Percentiles rank a stretch among this genome's conserved stretches.
Conservation (phyloP, 1,140 invertebrate genomes). For the Ceratoteleas bidentatus region DNA sequence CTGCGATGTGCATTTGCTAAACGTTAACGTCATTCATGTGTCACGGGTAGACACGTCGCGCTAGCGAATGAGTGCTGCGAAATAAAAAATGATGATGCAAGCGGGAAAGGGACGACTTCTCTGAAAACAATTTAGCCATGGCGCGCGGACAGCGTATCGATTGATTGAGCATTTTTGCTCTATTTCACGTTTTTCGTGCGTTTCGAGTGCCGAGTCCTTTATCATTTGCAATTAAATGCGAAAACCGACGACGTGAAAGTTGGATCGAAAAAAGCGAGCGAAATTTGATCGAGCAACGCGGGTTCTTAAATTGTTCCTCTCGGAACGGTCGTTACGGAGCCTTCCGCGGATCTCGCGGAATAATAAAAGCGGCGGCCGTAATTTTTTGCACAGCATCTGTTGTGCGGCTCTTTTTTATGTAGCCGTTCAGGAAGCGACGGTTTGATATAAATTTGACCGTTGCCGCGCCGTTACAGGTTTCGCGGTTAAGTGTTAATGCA, state of each 20-base stretch:
- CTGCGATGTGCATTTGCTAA: slow-evolving; percentile 54
- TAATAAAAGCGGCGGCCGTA: slow-evolving; percentile 48
- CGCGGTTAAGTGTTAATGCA: slow-evolving; percentile 52
- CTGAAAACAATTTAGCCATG: slow-evolving; percentile 11
- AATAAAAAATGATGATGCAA: slow-evolving; percentile 25
- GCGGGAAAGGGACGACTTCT: slow-evolving; percentile 4
- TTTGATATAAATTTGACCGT: slow-evolving; percentile 53
- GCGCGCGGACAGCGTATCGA: slow-evolving; percentile 6
- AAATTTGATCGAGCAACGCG: no score
- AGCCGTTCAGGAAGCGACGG: slow-evolving; percentile 29
- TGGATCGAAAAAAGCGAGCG: no score
- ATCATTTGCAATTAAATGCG: no score
- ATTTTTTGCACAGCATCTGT: slow-evolving; percentile 45
- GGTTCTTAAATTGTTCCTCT: slow-evolving; percentile 16
- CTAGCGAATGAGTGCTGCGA: slow-evolving; percentile 17
- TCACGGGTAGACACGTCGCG: slow-evolving; percentile 18
- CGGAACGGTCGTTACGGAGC: slow-evolving; percentile 24
- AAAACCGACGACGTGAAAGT: no score
- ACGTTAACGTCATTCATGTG: slow-evolving; percentile 57
- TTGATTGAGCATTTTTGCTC: background rate
- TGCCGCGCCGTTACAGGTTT: slow-evolving; percentile 39
- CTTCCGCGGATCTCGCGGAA: slow-evolving; percentile 28
- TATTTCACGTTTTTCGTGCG: background rate
- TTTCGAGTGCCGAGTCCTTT: no score
- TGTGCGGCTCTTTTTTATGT: slow-evolving; percentile 40